These are phyloP conservation scores for Oostethus manadensis DNA, from an alignment of 2,113 vertebrate species.

Conservation along the genomic window DNA sequence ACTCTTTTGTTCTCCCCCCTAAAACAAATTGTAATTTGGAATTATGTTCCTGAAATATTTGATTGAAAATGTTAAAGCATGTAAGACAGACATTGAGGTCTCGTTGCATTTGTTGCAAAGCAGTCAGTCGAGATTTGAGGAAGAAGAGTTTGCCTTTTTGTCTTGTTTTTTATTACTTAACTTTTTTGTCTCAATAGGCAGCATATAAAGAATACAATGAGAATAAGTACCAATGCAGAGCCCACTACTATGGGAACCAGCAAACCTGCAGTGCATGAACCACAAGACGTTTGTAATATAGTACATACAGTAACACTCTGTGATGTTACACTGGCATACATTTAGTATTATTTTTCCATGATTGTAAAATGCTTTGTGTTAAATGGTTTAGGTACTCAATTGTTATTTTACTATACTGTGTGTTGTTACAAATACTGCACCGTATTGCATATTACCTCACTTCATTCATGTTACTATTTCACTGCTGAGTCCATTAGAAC, in stretches of 20 bases:
- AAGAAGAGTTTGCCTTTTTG: not conserved
- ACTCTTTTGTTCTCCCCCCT: constrained; percentile 9
- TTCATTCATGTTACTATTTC: too few species aligned
- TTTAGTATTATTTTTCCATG: too few species aligned
- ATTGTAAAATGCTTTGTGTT: too few species aligned
- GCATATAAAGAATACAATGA: constrained; percentile 61
- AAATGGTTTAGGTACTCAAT: too few species aligned
- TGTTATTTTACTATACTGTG: too few species aligned
- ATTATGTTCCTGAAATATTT: constrained; percentile 2
- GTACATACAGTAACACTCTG: not conserved
- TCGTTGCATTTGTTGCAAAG: not conserved
- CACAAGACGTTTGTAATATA: constrained; percentile 1
- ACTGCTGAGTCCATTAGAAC: too few species aligned
- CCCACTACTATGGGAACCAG: constrained; percentile 67
- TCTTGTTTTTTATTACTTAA: constrained; percentile 60
- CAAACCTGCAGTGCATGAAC: constrained; percentile 69
- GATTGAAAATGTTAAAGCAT: not conserved
- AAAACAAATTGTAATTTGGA: constrained; percentile 4
- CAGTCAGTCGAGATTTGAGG: not conserved
- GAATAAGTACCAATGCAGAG: constrained; percentile 66
- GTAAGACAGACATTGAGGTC: not conserved
- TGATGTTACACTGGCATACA: not conserved
- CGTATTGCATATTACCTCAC: too few species aligned
- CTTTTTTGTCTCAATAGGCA: constrained; percentile 78
- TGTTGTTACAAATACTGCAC: too few species aligned